Conservation (phyloP, 2,888 invertebrate genomes). For the Eutolmus rufibarbis region DNA sequence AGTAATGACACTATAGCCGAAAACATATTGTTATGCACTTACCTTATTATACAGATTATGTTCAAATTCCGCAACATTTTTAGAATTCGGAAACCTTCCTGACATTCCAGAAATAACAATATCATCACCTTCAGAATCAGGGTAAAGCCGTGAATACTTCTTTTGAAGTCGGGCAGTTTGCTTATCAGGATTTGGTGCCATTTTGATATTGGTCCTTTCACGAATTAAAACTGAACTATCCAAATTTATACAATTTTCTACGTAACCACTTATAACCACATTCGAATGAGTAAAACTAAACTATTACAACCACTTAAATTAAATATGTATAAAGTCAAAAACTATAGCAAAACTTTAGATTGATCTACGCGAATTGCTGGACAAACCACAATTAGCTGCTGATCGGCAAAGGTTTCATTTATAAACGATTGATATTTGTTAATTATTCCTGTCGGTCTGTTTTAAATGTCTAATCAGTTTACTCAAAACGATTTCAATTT, state of each 20-base stretch:
- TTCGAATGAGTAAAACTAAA: not conserved
- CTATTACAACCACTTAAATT: not conserved
- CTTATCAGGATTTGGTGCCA: constrained; percentile 45
- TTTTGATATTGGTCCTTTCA: not conserved
- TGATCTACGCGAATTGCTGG: constrained; percentile 53
- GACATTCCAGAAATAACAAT: constrained; percentile 69
- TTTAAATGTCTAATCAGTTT: not conserved
- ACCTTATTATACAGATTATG: constrained; percentile 69
- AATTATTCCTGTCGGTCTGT: not conserved
- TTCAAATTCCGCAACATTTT: constrained; percentile 69
- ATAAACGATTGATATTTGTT: not conserved
- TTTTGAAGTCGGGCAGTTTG: constrained; percentile 48
- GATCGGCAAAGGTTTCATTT: not conserved
- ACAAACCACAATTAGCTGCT: constrained; percentile 42
- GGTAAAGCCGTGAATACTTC: constrained; percentile 55
- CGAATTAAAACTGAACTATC: not conserved
- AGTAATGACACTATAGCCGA: not conserved
- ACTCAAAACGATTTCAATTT: not conserved
- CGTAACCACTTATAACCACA: not conserved
- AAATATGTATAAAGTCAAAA: not conserved
- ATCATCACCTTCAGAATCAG: constrained; percentile 63
- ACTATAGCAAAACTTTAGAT: not conserved
- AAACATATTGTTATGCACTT: constrained; percentile 24
- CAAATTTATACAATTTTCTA: not conserved
- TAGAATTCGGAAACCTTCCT: constrained; percentile 71